Percentiles rank a stretch among this genome's conserved stretches.
These are phyloP conservation scores for Penaeus vannamei DNA, from an alignment of 1,140 invertebrate genomes.

Conservation along the genomic window DNA sequence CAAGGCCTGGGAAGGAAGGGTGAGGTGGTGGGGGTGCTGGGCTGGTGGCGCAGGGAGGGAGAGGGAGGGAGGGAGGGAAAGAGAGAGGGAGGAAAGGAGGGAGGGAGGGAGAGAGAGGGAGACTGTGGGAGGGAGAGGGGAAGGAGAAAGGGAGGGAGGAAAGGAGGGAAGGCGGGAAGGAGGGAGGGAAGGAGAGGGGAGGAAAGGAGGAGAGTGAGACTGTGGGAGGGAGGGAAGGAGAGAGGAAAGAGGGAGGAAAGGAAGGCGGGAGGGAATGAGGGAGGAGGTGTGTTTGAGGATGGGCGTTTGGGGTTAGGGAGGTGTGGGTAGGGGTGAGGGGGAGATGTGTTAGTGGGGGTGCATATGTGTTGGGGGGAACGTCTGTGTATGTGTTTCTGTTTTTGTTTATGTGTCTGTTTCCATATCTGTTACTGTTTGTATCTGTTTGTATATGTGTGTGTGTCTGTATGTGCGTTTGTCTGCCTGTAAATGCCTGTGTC, in stretches of 20 bases:
- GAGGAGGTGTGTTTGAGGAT: not conserved
- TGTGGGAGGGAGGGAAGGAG: not conserved
- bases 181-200: not conserved
- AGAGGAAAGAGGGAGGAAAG: not conserved
- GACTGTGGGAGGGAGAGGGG: not conserved
- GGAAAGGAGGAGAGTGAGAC: not conserved
- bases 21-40: not conserved
- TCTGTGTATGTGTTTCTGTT: not conserved
- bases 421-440: not conserved
- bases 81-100: not conserved
- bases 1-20: not conserved
- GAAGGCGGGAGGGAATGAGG: not conserved
- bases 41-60: not conserved
- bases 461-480: not conserved
- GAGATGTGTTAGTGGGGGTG: not conserved
- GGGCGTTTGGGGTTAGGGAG: not conserved
- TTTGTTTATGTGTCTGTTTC: not conserved
- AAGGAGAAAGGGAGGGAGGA: not conserved
- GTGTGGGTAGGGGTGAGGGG: too few species aligned
- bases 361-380: not conserved
- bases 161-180: not conserved
- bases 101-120: not conserved
- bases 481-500: not conserved
- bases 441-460: constrained; percentile 3
- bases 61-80: not conserved